Conservation (phyloP, 2,113 vertebrate species). For the Paralichthys olivaceus region DNA sequence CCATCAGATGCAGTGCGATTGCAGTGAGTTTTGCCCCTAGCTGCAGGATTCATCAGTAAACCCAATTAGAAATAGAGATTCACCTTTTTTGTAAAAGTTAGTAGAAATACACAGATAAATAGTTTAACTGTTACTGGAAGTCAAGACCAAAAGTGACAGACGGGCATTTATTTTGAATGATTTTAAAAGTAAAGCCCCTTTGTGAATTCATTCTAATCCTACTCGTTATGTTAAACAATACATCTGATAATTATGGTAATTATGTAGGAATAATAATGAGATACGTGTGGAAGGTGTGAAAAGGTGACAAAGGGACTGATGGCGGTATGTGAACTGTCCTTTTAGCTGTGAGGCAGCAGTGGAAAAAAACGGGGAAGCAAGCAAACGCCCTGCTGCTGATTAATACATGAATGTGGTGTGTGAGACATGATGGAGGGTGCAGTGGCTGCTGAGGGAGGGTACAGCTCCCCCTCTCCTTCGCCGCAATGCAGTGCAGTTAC, state of each 20-base stretch:
- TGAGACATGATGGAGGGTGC: conserved; percentile 41
- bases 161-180: background rate
- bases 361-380: too few species aligned
- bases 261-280: background rate
- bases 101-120: too few species aligned
- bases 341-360: background rate
- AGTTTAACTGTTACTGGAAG: too few species aligned
- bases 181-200: background rate
- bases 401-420: conserved; percentile 60
- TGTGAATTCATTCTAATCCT: background rate
- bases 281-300: too few species aligned
- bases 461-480: conserved; percentile 39
- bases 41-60: too few species aligned
- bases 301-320: background rate
- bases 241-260: background rate
- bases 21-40: too few species aligned
- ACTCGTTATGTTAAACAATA: background rate
- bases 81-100: too few species aligned
- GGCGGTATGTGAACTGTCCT: background rate
- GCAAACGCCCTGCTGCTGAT: conserved; percentile 40
- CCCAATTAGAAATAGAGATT: too few species aligned
- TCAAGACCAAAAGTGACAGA: background rate
- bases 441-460: conserved; percentile 35
- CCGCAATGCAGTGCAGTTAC: conserved; percentile 78
- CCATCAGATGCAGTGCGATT: background rate